Evolutionary conservation across 1,140 invertebrate genomes (phyloP), one percentile per base, ranked within the genome.

Genomic region (Akabosia matsudoensis): DNA sequence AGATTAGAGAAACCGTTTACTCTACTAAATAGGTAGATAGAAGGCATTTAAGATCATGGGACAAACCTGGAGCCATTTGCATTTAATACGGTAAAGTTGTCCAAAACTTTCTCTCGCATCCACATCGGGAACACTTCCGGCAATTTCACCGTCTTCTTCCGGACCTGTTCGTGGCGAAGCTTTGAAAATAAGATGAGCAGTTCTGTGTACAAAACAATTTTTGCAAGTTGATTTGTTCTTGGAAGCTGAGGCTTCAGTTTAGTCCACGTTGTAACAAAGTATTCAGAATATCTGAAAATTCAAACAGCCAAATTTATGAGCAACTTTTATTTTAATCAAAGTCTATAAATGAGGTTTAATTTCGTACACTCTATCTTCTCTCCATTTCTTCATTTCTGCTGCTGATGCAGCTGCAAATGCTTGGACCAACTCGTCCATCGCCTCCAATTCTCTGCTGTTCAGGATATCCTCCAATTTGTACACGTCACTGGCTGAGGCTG

Each of bases 201-300:
- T 34, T 81, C 80, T 22, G 80, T 77, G 52, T 81, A 81, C 22
- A 81, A 56, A 37, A 76, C 75, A 51, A 81, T 1, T 73, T 81
- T 81, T 16, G 75, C 74, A 18, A 1, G n/a, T 7, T 31, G 31
- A 1, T 70, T 54, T 28, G 64, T 31, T 24, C 33, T 64, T 2
- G 54, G 37, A 26, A n/a, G n/a, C 79, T 76, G 24, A n/a, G 31
- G 22, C 74, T 75, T 22, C 52, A 81, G 67, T n/a, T 61, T 26
- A 2, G 34, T 45, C 54, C 74, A 74, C 73, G 78, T 78, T n/a
- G 22, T 51, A 67, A 77, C 77, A 28, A 79, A 79, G 37, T 78
- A 79, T 10, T 81, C 79, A 3, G 80, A 79, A 64, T 78, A 79
- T 64, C 56, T 64, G 7, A 2, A 30, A 74, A 71, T 7, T 37